Conservation (phyloP, 2,888 invertebrate genomes). For the Caradrina clavipalpis region DNA sequence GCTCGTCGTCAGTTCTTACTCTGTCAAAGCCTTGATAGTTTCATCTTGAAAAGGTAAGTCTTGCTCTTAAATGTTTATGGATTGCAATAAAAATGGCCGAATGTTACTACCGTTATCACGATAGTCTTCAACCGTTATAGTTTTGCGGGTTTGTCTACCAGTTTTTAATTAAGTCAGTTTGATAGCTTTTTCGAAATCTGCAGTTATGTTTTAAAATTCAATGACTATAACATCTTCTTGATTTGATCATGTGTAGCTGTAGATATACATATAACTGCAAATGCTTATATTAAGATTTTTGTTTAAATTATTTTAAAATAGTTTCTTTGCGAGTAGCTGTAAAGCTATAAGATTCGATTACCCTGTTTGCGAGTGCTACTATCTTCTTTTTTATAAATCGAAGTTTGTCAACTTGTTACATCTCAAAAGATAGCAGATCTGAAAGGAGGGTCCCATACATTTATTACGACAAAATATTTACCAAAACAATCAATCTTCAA, state of each 20-base stretch:
- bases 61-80: constrained; percentile 44
- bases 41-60: constrained; percentile 30
- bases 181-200: constrained; percentile 64
- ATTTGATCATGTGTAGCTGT: constrained; percentile 15
- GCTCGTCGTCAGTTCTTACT: constrained; percentile 11
- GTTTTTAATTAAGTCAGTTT: constrained; percentile 71
- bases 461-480: constrained; percentile 45
- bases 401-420: constrained; percentile 6
- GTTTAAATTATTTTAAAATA: not conserved
- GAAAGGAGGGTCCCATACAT: constrained; percentile 16
- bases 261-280: constrained; percentile 7
- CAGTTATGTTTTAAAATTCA: constrained; percentile 57
- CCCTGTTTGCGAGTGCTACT: not conserved
- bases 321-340: too few relatives aligned
- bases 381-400: constrained; percentile 15
- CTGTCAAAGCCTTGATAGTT: constrained; percentile 1
- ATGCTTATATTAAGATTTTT: not conserved
- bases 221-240: constrained; percentile 18
- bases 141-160: constrained; percentile 63
- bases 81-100: constrained; percentile 62
- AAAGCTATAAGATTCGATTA: not conserved
- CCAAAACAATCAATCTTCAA: constrained; percentile 40
- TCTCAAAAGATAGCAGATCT: constrained; percentile 15
- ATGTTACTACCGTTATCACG: constrained; percentile 67
- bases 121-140: constrained; percentile 67